Conservation (phyloP, 2,888 invertebrate species). For the Ypsolopha sequella region DNA sequence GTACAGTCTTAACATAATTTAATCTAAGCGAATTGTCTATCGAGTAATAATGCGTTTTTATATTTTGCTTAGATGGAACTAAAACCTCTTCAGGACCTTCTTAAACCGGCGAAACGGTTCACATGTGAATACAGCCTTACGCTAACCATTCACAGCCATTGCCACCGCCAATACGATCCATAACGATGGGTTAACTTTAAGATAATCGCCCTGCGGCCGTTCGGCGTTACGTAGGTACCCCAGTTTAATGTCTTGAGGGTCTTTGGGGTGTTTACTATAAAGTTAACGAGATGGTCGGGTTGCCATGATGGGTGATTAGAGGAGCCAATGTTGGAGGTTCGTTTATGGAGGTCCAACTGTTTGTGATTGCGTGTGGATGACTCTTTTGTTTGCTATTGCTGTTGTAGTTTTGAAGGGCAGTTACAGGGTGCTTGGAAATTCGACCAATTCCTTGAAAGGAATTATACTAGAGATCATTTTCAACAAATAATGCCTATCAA, state of each 20-base stretch:
- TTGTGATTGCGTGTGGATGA: conserved; percentile 27
- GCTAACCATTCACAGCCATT: conserved; percentile 10
- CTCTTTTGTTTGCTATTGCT: not conserved
- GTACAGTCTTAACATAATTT: too few relatives aligned
- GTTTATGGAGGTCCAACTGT: conserved; percentile 31
- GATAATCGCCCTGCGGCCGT: conserved; percentile 52
- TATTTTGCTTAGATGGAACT: too few relatives aligned
- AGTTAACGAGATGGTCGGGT: conserved; percentile 18
- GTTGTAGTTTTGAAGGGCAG: not conserved
- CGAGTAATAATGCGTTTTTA: too few relatives aligned
- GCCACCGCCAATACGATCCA: conserved; percentile 51
- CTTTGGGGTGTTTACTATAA: conserved; percentile 22
- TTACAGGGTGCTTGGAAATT: not conserved
- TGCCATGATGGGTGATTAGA: conserved; percentile 34
- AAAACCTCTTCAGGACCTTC: too few relatives aligned
- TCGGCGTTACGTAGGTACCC: conserved; percentile 21
- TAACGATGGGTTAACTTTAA: conserved; percentile 59
- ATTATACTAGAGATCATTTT: too few relatives aligned
- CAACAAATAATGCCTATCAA: too few relatives aligned
- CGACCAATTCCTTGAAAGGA: too few relatives aligned
- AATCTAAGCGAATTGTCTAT: too few relatives aligned
- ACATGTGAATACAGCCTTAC: conserved; percentile 24
- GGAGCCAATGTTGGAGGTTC: conserved; percentile 15
- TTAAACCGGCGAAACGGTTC: not conserved
- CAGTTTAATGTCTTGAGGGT: conserved; percentile 49